These are phyloP conservation scores for Oncorhynchus clarkii DNA, from an alignment of 2,113 vertebrate species.

Conservation along the genomic window DNA sequence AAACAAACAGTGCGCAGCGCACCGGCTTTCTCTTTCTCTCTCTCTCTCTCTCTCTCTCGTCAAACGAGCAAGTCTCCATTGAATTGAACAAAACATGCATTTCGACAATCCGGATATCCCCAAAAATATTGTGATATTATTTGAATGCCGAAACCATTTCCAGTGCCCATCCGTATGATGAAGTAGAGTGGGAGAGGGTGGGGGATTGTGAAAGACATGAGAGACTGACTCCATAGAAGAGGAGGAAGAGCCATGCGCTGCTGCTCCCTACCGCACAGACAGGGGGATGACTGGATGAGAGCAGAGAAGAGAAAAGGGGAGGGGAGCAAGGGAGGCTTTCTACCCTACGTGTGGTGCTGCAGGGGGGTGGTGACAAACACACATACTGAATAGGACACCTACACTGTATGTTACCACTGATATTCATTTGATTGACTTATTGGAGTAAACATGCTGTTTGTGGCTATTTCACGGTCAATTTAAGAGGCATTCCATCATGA, in stretches of 20 bases:
- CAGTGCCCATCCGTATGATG: no score
- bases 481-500: neutral
- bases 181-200: neutral
- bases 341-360: no score
- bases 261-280: conserved; percentile 47
- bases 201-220: conserved; percentile 6
- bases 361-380: no score
- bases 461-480: conserved; percentile 32
- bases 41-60: no score
- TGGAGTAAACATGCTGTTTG: conserved; percentile 17
- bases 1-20: no score
- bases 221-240: conserved; percentile 18
- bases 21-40: no score
- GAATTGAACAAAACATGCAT: no score
- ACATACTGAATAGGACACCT: no score
- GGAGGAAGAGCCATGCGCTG: conserved; percentile 36
- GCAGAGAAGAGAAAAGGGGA: neutral
- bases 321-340: neutral
- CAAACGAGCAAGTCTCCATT: no score
- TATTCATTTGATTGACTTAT: conserved; percentile 30
- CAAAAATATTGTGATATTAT: no score
- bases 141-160: no score
- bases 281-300: conserved; percentile 22
- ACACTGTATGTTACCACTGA: neutral
- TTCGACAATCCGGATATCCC: no score